Percentiles rank a stretch among this genome's conserved stretches.
Evolutionary conservation across 2,113 vertebrate species (phyloP).

Genomic region (Ptilorrhoa leucosticta): DNA sequence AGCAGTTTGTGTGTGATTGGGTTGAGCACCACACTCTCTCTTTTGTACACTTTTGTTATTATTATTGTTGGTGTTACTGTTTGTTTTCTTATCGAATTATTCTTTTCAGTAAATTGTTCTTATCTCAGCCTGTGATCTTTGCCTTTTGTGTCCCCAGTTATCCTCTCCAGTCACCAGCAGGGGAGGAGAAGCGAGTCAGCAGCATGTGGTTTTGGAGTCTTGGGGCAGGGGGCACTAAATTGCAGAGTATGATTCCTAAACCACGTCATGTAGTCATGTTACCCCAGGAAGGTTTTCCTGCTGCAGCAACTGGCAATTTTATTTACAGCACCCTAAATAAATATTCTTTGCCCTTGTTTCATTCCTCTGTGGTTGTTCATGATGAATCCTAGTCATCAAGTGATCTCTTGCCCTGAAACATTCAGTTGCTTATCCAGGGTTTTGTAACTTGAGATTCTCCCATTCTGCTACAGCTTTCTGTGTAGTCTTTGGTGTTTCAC

Average conservation of each 20-base stretch:
- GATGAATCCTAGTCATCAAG: background rate
- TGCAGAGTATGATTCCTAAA: background rate
- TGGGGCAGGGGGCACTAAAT: too few relatives aligned
- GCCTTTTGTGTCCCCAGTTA: background rate
- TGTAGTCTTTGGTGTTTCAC: background rate
- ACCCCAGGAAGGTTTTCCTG: background rate
- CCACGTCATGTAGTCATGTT: background rate
- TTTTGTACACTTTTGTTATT: background rate
- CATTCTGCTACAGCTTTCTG: background rate
- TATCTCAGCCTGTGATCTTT: background rate
- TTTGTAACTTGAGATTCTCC: background rate
- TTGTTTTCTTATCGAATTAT: background rate
- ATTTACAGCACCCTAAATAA: background rate
- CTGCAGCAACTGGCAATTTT: background rate
- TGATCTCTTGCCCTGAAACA: background rate
- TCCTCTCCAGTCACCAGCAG: background rate
- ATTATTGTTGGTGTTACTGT: background rate
- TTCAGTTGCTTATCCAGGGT: background rate
- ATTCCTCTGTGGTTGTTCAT: background rate
- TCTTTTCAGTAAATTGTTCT: background rate
- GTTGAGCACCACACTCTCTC: background rate
- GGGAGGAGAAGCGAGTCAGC: background rate
- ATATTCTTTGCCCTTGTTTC: background rate
- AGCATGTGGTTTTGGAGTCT: background rate
- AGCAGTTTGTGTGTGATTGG: rapidly evolving